phyloP scores from a whole-genome alignment of 2,888 invertebrate genomes.

The Clusia tigrina region DNA sequence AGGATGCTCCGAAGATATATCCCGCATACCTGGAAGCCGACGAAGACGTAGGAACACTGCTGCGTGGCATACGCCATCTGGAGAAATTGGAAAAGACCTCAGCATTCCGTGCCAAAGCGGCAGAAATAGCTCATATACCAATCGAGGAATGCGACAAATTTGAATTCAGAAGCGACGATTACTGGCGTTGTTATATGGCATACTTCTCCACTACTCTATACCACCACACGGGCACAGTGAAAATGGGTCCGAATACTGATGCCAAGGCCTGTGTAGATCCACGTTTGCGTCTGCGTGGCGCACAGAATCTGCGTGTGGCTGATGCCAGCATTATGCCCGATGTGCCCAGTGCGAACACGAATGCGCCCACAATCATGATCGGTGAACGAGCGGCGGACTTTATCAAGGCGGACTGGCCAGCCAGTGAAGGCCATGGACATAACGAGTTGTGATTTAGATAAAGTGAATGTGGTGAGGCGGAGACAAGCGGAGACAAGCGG shows the following conservation, averaged over 20 bases:
- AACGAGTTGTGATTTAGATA: background rate
- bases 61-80: constrained; percentile 65
- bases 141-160: constrained; percentile 49
- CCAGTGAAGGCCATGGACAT: background rate
- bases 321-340: constrained; percentile 83
- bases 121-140: constrained; percentile 44
- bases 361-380: constrained; percentile 86
- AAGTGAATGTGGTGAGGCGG: too few relatives aligned
- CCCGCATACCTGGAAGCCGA: constrained; percentile 72
- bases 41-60: constrained; percentile 68
- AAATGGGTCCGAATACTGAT: constrained; percentile 74
- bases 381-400: constrained; percentile 80
- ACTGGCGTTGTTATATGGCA: constrained; percentile 75
- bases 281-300: constrained; percentile 71
- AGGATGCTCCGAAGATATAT: constrained; percentile 70
- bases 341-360: constrained; percentile 81
- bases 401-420: constrained; percentile 50
- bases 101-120: constrained; percentile 59
- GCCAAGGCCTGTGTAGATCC: constrained; percentile 74
- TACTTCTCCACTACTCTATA: constrained; percentile 74
- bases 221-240: constrained; percentile 75
- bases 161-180: constrained; percentile 56
- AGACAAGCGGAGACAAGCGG: too few relatives aligned
- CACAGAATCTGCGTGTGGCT: constrained; percentile 72
- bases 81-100: constrained; percentile 61